Evolutionary conservation across 2,888 invertebrate species (phyloP).

Genomic region (Prenolepis imparis): DNA sequence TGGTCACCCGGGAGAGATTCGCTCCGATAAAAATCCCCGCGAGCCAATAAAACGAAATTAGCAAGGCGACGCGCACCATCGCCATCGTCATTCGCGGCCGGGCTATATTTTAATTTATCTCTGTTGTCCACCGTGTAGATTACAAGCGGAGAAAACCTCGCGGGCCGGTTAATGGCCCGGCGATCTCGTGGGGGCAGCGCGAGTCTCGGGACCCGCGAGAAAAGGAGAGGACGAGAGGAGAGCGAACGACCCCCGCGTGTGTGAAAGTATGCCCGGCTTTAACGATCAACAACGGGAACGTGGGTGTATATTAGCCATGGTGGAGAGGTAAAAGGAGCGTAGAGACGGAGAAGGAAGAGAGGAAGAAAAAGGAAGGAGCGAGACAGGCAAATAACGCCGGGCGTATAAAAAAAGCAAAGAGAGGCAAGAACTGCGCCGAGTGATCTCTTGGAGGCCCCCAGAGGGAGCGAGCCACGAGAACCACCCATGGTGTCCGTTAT

Average conservation of each 20-base stretch:
- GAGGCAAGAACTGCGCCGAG: conserved; percentile 67
- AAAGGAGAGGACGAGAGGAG: conserved; percentile 40
- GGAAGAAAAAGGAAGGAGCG: conserved; percentile 56
- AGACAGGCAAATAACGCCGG: conserved; percentile 75
- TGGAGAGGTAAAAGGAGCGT: conserved; percentile 11
- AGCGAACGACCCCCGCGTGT: conserved; percentile 65
- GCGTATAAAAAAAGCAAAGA: conserved; percentile 70
- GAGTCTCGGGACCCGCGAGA: conserved; percentile 22
- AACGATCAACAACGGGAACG: conserved; percentile 76
- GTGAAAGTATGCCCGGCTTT: conserved; percentile 74
- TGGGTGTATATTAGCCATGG: conserved; percentile 76
- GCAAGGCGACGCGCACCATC: conserved; percentile 44
- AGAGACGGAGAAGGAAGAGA: conserved; percentile 34
- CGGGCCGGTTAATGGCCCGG: conserved; percentile 72
- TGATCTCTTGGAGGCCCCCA: conserved; percentile 75
- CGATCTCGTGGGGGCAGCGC: conserved; percentile 44
- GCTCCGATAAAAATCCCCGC: conserved; percentile 45
- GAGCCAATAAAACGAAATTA: conserved; percentile 55
- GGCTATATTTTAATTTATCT: conserved; percentile 70
- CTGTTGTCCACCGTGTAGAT: conserved; percentile 65
- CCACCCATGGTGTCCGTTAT: conserved; percentile 85
- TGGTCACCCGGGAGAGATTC: conserved; percentile 19
- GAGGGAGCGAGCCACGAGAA: conserved; percentile 76
- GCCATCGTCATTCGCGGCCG: conserved; percentile 44
- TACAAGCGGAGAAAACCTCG: conserved; percentile 73